Percentiles rank a stretch among this genome's conserved stretches.
These are phyloP conservation scores for Tridacna crocea DNA, from an alignment of 2,888 invertebrate genomes.

Conservation along the genomic window DNA sequence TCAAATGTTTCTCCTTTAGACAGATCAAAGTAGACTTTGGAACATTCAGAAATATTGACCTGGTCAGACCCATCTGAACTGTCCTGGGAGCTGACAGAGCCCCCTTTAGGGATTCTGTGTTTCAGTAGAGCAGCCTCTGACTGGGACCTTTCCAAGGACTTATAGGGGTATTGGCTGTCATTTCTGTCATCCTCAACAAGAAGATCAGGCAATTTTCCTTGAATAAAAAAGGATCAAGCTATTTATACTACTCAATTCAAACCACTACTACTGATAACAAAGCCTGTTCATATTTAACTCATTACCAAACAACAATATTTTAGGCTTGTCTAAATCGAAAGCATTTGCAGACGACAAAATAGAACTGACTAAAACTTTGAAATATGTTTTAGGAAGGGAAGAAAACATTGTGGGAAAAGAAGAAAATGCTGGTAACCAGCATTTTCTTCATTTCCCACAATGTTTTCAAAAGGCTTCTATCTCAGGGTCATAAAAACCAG, in stretches of 20 bases:
- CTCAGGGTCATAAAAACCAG: too few species aligned
- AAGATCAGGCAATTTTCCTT: slow-evolving; percentile 54
- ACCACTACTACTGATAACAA: too few species aligned
- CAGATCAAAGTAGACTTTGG: slow-evolving; percentile 83
- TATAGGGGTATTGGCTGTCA: slow-evolving; percentile 55
- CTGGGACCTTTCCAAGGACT: slow-evolving; percentile 81
- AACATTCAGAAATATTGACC: slow-evolving; percentile 80
- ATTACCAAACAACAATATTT: too few species aligned
- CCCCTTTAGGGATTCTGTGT: slow-evolving; percentile 26
- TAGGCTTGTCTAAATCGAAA: too few species aligned
- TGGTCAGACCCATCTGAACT: slow-evolving; percentile 34
- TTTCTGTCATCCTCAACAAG: slow-evolving; percentile 52
- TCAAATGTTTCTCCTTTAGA: slow-evolving; percentile 74
- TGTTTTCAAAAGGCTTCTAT: background rate
- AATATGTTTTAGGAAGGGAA: too few species aligned
- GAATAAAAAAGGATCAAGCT: background rate
- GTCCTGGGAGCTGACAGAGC: slow-evolving; percentile 32
- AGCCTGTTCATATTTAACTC: too few species aligned
- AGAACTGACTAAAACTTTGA: too few species aligned
- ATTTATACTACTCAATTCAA: background rate
- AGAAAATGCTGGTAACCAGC: background rate
- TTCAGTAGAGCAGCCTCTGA: slow-evolving; percentile 78
- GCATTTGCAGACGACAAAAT: too few species aligned
- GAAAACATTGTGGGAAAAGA: background rate
- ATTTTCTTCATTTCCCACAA: background rate